Evolutionary conservation across 2,888 invertebrate genomes (phyloP), one percentile per base, ranked within the genome.

Genomic region (Eretmocerus hayati): DNA sequence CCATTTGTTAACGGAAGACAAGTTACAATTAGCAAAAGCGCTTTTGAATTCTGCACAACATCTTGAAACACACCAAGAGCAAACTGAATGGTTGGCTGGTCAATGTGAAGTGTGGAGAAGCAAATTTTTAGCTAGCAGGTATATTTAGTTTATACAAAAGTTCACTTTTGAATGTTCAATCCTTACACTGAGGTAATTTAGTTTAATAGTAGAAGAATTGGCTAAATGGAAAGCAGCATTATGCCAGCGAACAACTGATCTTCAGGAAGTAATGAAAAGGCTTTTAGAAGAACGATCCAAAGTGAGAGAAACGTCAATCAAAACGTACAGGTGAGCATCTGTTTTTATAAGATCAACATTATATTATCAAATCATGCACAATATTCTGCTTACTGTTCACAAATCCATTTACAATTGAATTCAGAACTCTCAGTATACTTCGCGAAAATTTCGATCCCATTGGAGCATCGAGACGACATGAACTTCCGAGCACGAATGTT

Each of bases 21-120:
- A 94, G 70, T 79, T 92, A 48, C 87, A 90, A 62, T 74, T 95
- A 58, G 90, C 93, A 0, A 75, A 85, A 63, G 91, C 92, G 40
- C 74, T 95, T 39, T 75, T 91, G 6, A 89, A 85, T 65, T 91
- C 90, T 23, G 87, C 90, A 19, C 84, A 90, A 68, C 85, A 90
- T 69, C 75, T 93, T 45, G 86, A 84, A 43, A 87, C 89, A 8
- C 89, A 93, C 72, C 89, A 90, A 74, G 94, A 95, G 69, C 90
- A 92, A 74, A 87, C 91, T 3, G 95, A 96, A 68, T 89, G 88
- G 79, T 73, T 95, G 31, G 88, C 90, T 16, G 91, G 94, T 0
- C 92, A 94, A 65, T 91, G 92, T 67, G 94, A 96, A 75, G 91
- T 95, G 42, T 96, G 94, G 94, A 80, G 92, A 55, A 93, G 92